Evolutionary conservation across 2,797 vertebrate genomes (phyloP), one percentile per base, ranked within the genome.

Genomic region (Brotula barbata): DNA sequence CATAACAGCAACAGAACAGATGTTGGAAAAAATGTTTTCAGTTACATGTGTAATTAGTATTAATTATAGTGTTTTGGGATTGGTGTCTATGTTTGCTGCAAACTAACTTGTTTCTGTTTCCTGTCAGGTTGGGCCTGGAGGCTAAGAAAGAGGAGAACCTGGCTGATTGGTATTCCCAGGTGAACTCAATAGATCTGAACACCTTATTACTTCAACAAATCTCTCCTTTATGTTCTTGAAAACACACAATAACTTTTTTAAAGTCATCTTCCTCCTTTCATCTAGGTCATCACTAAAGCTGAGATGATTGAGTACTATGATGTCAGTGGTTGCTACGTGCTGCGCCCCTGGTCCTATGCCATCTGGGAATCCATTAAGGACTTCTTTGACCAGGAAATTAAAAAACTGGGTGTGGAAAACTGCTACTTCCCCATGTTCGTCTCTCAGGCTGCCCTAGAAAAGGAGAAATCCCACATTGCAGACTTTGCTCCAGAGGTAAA

Each of bases 221-320:
- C 13, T 3, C 34, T 36, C 34, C 3, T 6, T 36, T 36, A 10
- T 14, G 6, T 36, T 11, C 34, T 11, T 10, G 9, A 36, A 31
- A 28, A 9, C 20, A 15, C 2, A 5, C 1, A 22, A 31, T 34
- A 9, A 41, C n/a, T 25, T 8, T 8, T 21, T 7, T 0, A n/a
- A n/a, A 42, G 3, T 36, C 9, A 21, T 21, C 1, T 34, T 39
- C 3, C 71, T 75, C 13, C 5, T 55, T 3, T 1, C 3, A 14
- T 49, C 43, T 86, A 99, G 97, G 96, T 99, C 75, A 99, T 99
- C 91, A 99, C 95, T 20, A 99, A 99, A 80, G 72, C 97, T 0
- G 97, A 99, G 91, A 94, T 99, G 97, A 98, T 99, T 7, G 97
- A 99, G 80, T 99, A 99, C 87, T 97, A 99, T 0, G 97, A 99